These are phyloP conservation scores for Syngnathus typhle DNA, from an alignment of 2,113 vertebrate genomes.

Conservation along the genomic window DNA sequence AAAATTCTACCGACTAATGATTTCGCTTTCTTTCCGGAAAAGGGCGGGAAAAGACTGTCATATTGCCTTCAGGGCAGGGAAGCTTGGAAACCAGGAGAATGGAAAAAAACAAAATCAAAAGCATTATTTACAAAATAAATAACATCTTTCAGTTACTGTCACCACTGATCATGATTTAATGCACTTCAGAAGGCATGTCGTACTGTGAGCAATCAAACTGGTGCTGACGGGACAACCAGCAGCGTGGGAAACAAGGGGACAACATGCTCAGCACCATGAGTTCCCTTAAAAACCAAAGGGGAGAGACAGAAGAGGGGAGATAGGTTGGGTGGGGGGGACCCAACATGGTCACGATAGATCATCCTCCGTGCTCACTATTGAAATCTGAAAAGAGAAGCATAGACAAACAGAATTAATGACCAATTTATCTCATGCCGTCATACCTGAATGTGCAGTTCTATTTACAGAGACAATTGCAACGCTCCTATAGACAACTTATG, in stretches of 20 bases:
- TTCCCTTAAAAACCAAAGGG: constrained; percentile 10
- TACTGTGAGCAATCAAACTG: constrained; percentile 44
- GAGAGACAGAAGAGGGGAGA: background rate
- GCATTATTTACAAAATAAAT: constrained; percentile 62
- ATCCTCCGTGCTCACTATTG: constrained; percentile 96
- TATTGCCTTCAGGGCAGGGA: background rate
- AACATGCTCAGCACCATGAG: constrained; percentile 42
- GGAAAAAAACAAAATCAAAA: background rate
- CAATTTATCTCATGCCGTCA: too few species aligned
- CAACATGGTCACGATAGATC: constrained; percentile 78
- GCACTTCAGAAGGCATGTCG: constrained; percentile 77
- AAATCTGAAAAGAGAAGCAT: constrained; percentile 76
- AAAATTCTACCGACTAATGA: background rate
- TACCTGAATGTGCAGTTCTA: too few species aligned
- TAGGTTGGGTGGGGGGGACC: too few species aligned
- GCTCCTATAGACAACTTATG: background rate
- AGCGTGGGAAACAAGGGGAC: constrained; percentile 66
- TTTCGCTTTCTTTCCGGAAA: background rate
- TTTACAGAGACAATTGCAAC: background rate
- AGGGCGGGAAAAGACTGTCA: background rate
- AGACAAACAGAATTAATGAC: background rate
- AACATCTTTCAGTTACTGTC: constrained; percentile 36
- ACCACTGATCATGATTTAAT: constrained; percentile 57
- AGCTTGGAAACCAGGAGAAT: background rate
- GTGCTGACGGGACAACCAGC: constrained; percentile 68